Conservation (phyloP, 1,140 invertebrate species). For the Tenebrio molitor region DNA sequence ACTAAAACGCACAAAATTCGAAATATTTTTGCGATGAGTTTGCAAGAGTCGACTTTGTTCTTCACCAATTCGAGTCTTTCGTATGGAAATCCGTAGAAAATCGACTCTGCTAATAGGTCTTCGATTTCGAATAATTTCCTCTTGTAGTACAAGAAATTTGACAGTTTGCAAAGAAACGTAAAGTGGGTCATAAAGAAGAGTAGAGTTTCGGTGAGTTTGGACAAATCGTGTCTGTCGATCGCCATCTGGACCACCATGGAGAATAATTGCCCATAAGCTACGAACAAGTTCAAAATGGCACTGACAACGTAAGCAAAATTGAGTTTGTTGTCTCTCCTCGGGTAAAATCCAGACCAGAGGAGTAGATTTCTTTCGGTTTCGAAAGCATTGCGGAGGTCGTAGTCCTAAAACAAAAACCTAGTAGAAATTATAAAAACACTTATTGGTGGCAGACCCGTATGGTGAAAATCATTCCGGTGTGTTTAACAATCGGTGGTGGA, state of each 20-base stretch:
- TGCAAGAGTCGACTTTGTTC: background rate
- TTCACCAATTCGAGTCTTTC: background rate
- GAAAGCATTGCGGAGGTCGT: slow-evolving; percentile 9
- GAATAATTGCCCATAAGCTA: slow-evolving; percentile 7
- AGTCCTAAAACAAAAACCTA: slow-evolving; percentile 15
- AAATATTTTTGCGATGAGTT: slow-evolving; percentile 19
- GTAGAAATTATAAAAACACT: too few species aligned
- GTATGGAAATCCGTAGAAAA: slow-evolving; percentile 6
- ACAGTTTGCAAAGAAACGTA: slow-evolving; percentile 15
- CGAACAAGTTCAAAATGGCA: slow-evolving; percentile 10
- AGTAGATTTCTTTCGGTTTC: slow-evolving; percentile 7
- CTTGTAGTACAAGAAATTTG: slow-evolving; percentile 30
- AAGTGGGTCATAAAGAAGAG: slow-evolving; percentile 26
- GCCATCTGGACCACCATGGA: slow-evolving; percentile 1
- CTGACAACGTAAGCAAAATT: slow-evolving; percentile 1
- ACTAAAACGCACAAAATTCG: slow-evolving; percentile 31
- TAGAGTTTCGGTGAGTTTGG: slow-evolving; percentile 5
- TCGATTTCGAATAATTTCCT: slow-evolving; percentile 32
- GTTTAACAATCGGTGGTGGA: too few species aligned
- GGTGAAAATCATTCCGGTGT: background rate
- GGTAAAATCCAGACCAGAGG: slow-evolving; percentile 13
- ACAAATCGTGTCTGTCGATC: slow-evolving; percentile 3
- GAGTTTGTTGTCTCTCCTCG: background rate
- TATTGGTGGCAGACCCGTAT: background rate
- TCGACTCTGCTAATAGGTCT: background rate